A percentile compares a stretch with the other conserved stretches of the same genome.
These are phyloP conservation scores for Smutsia temminckii DNA, from an alignment of 2,797 vertebrate species.

Conservation along the genomic window DNA sequence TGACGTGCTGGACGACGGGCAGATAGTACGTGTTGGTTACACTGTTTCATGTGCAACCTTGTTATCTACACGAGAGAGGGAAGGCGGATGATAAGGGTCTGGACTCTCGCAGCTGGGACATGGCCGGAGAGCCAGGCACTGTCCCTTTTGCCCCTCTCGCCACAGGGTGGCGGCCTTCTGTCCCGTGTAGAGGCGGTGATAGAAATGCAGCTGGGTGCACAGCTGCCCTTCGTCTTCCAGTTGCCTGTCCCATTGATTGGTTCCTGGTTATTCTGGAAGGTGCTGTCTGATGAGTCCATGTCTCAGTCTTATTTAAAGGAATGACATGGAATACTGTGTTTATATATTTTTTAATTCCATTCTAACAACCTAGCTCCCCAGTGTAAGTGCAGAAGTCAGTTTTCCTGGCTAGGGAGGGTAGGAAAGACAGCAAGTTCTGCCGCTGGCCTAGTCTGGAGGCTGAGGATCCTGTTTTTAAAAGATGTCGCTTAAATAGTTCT, in stretches of 20 bases:
- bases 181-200: neutral
- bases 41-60: accelerated
- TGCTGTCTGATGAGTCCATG: neutral
- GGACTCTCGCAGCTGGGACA: neutral
- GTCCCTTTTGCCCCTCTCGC: neutral
- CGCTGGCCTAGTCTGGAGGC: neutral
- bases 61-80: too few relatives aligned
- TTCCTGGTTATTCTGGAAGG: neutral
- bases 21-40: accelerated
- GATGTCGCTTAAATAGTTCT: neutral
- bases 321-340: neutral
- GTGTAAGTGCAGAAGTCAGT: neutral
- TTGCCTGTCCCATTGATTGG: neutral
- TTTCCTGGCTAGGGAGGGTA: neutral
- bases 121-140: neutral
- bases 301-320: neutral
- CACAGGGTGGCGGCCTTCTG: neutral
- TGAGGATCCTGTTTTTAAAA: neutral
- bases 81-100: neutral
- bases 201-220: neutral
- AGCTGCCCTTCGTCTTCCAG: neutral
- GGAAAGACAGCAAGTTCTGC: neutral
- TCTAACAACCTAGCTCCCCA: neutral
- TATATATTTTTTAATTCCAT: neutral
- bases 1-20: accelerated